phyloP scores from a whole-genome alignment of 2,113 vertebrate genomes.

The Procapra przewalskii region DNA sequence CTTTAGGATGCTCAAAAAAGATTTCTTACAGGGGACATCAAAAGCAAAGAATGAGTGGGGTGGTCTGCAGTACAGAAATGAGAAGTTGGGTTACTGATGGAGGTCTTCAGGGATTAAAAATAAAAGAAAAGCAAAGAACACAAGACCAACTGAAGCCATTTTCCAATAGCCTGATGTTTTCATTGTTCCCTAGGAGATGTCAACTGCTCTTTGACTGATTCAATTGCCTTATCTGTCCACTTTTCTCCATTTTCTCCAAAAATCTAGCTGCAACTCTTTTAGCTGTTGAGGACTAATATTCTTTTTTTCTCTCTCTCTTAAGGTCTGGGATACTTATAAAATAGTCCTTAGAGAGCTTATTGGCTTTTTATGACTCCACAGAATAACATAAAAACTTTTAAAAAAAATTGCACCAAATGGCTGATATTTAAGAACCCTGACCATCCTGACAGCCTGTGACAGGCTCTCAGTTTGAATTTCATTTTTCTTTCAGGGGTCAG shows the following conservation, averaged over 20 bases:
- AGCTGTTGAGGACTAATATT: constrained; percentile 45
- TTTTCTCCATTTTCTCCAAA: constrained; percentile 64
- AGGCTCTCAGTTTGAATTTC: constrained; percentile 65
- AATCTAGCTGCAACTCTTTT: constrained; percentile 48
- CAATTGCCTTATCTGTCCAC: constrained; percentile 52
- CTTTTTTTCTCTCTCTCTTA: not conserved
- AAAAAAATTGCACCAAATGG: constrained; percentile 38
- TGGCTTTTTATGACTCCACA: constrained; percentile 61
- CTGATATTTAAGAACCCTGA: constrained; percentile 64
- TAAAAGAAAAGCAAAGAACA: constrained; percentile 10
- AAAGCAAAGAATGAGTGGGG: constrained; percentile 6
- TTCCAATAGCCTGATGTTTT: constrained; percentile 62
- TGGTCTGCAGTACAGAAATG: not conserved
- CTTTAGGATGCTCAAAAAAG: not conserved
- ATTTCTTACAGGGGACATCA: not conserved
- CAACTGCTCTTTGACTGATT: constrained; percentile 38
- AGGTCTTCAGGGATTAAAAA: not conserved
- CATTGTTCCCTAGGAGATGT: constrained; percentile 61
- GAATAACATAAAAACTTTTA: constrained; percentile 67
- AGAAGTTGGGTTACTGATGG: not conserved
- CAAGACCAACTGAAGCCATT: constrained; percentile 38
- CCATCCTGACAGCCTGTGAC: constrained; percentile 48
- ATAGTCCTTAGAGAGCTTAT: constrained; percentile 61
- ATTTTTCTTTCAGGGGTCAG: constrained; percentile 65
- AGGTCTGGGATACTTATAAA: constrained; percentile 60